Percentiles rank a stretch among this genome's conserved stretches.
Evolutionary conservation across 2,797 vertebrate genomes (phyloP).

Genomic region (Mallotus villosus): DNA sequence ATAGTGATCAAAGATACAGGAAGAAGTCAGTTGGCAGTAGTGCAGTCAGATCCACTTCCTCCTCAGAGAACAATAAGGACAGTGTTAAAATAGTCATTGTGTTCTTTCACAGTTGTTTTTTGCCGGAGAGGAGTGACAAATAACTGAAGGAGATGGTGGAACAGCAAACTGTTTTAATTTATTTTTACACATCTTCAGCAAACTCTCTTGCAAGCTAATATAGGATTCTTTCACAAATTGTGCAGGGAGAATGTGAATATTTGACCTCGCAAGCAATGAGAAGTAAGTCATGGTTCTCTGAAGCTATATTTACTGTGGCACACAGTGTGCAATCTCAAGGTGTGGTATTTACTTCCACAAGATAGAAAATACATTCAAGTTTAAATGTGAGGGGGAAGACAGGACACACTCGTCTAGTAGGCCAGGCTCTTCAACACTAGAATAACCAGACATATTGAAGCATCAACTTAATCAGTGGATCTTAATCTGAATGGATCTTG

Average conservation of each 20-base stretch:
- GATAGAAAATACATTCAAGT: background rate
- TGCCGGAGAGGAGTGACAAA: conserved; percentile 37
- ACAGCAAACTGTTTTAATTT: background rate
- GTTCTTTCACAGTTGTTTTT: conserved; percentile 47
- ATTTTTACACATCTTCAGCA: background rate
- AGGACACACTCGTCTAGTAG: background rate
- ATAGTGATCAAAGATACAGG: conserved; percentile 67
- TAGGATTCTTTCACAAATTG: background rate
- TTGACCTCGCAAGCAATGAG: background rate
- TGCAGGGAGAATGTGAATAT: background rate
- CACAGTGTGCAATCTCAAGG: background rate
- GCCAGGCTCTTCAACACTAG: background rate
- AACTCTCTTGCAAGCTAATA: conserved; percentile 5
- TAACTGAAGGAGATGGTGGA: conserved; percentile 23
- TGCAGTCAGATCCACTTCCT: conserved; percentile 46
- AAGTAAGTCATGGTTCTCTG: background rate
- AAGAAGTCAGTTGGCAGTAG: conserved; percentile 46
- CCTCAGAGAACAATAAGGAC: conserved; percentile 60
- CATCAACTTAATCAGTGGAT: background rate
- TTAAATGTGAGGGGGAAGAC: background rate
- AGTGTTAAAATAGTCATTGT: conserved; percentile 55
- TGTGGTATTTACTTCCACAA: background rate
- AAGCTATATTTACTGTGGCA: background rate
- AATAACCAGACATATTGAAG: background rate
- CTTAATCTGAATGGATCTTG: background rate